Conservation (phyloP, 2,888 invertebrate genomes). For the Habroteleia sp. region DNA sequence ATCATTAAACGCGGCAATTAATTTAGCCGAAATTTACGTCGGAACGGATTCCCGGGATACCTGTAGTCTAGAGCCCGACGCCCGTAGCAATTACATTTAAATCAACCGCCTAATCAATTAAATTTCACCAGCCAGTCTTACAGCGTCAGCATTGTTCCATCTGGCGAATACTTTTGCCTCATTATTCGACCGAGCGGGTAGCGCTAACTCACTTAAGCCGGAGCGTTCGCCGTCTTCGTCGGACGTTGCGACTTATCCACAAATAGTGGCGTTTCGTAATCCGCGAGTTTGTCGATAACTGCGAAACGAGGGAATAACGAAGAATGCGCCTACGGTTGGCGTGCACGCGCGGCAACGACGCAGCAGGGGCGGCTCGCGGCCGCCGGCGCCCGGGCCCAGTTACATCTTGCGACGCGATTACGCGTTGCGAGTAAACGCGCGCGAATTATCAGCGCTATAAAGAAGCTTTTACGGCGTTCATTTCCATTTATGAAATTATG, state of each 20-base stretch:
- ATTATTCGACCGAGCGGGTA: constrained; percentile 52
- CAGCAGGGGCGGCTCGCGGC: too few species aligned
- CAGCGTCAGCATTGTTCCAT: constrained; percentile 54
- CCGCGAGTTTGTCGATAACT: constrained; percentile 60
- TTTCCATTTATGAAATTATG: constrained; percentile 30
- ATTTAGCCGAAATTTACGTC: constrained; percentile 26
- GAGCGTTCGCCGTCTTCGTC: constrained; percentile 9
- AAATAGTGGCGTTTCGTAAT: constrained; percentile 51
- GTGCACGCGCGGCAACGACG: constrained; percentile 36
- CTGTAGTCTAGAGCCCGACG: constrained; percentile 7
- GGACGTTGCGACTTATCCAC: constrained; percentile 37
- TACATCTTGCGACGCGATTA: constrained; percentile 20
- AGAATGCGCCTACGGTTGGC: constrained; percentile 47
- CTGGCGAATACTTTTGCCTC: constrained; percentile 55
- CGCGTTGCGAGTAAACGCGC: constrained; percentile 4
- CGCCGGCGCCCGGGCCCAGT: too few species aligned
- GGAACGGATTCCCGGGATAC: constrained; percentile 8
- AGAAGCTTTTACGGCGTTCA: constrained; percentile 18
- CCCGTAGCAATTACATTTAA: constrained; percentile 50
- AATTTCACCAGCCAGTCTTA: constrained; percentile 44
- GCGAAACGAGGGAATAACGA: constrained; percentile 55
- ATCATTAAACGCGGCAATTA: constrained; percentile 17
- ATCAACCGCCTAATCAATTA: constrained; percentile 59
- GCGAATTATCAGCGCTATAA: constrained; percentile 18
- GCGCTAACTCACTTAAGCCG: constrained; percentile 12